phyloP scores from a whole-genome alignment of 2,797 vertebrate species.

The Coregonus sp. region DNA sequence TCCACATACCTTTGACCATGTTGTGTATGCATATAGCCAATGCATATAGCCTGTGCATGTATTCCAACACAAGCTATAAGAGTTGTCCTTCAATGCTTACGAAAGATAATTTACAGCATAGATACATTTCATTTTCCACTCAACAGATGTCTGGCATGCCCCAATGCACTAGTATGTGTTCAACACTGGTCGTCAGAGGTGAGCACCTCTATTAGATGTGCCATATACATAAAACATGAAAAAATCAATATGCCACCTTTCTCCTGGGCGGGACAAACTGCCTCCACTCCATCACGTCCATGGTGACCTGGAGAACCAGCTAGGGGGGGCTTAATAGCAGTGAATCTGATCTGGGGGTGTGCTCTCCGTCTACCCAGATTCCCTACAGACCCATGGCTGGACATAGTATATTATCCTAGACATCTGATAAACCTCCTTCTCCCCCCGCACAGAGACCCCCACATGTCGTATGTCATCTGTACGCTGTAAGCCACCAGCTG shows the following conservation, averaged over 20 bases:
- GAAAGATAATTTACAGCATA: too few relatives aligned
- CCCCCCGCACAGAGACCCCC: neutral
- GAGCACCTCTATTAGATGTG: too few relatives aligned
- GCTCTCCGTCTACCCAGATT: slow-evolving; percentile 53
- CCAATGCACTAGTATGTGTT: too few relatives aligned
- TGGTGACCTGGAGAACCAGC: slow-evolving; percentile 48
- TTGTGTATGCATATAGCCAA: too few relatives aligned
- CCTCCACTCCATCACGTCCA: slow-evolving; percentile 50
- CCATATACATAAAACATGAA: slow-evolving; percentile 45
- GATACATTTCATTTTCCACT: too few relatives aligned
- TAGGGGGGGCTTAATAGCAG: slow-evolving; percentile 37
- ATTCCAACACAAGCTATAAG: too few relatives aligned
- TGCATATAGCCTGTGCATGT: too few relatives aligned
- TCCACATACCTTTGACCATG: too few relatives aligned
- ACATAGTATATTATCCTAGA: slow-evolving; percentile 60
- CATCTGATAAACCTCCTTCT: slow-evolving; percentile 55
- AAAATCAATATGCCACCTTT: slow-evolving; percentile 69
- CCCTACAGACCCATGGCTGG: slow-evolving; percentile 58
- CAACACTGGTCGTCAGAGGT: too few relatives aligned
- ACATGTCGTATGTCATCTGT: slow-evolving; percentile 58
- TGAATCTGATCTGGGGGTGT: slow-evolving; percentile 63
- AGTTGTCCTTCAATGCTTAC: too few relatives aligned
- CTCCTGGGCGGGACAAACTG: slow-evolving; percentile 29
- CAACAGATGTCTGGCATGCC: too few relatives aligned
- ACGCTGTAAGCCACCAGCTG: slow-evolving; percentile 42